Base-by-base conservation (phyloP, 2,113 vertebrate genomes). In the Gracilinanus agilis region DNA sequence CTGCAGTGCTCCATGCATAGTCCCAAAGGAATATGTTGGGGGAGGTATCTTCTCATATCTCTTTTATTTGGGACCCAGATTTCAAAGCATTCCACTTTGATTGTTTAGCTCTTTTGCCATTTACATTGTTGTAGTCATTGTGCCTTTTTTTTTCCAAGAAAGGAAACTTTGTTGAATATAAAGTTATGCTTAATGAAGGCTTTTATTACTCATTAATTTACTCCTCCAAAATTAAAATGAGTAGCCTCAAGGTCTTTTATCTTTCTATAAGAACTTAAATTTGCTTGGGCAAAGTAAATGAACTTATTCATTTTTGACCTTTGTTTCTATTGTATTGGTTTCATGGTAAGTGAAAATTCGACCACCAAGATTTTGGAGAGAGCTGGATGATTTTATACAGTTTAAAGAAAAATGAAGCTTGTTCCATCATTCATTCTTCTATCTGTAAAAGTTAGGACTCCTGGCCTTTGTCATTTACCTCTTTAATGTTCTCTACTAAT, bases 331-430 rank as follows among this genome's bases (percentile, higher is more conserved):
- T 83, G n/a, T 83, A 83, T 83, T 83, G 34, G n/a, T 83, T 83
- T 83, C 67, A 83, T 40, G n/a, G 56, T 83, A 83, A 83, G 67
- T 40, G 34, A 83, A 83, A 19, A 16, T 83, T 83, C 40, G n/a
- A 24, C n/a, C 54, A 61, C 25, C 2, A 4, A 54, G 27, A 67
- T 67, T 34, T 67, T 75, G 29, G 11, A 13, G 34, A 34, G 34
- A 16, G n/a, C 29, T 58, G 34, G 92, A 93, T 49, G 92, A 89
- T 88, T 91, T 90, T 91, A 16, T 94, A 56, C 44, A 88, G 44
- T 54, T 56, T 53, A 1, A 3, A 49, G 23, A 27, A 8, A 27
- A 44, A 88, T 88, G 88, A n/a, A 9, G 21, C 55, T 29, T 53
- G n/a, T 25, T 0, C 25, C 29, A 21, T 54, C 3, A 53, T 27